Evolutionary conservation across 64 coral and sea anemone species (phyloP).

Genomic region (Porites australiensis): DNA sequence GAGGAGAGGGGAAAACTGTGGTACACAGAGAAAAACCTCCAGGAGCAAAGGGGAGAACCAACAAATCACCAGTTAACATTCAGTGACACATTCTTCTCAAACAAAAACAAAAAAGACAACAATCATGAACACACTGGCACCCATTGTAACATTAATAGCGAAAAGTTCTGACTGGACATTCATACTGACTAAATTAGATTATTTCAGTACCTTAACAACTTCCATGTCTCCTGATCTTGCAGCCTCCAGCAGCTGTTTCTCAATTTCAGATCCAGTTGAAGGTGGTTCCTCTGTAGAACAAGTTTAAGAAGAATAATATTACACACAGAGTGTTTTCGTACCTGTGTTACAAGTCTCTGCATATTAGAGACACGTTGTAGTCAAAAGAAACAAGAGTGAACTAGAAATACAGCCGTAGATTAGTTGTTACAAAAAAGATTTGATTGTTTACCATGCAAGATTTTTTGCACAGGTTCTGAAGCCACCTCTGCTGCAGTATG

Average conservation of each 20-base stretch:
- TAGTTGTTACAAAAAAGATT: neutral
- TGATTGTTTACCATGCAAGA: conserved; percentile 59
- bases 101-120: no score
- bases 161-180: neutral
- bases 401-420: neutral
- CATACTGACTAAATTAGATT: neutral
- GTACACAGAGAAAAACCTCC: no score
- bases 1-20: no score
- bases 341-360: no score
- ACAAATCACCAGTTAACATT: no score
- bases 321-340: no score
- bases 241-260: conserved; percentile 94
- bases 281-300: conserved; percentile 82
- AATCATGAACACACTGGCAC: no score
- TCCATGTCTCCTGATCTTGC: conserved; percentile 97
- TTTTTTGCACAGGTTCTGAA: conserved; percentile 92
- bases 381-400: no score
- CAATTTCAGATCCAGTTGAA: conserved; percentile 84
- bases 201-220: conserved; percentile 81
- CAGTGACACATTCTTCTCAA: no score
- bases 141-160: neutral
- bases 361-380: no score
- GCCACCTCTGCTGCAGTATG: conserved; percentile 94
- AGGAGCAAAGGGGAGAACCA: no score
- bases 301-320: neutral